Conservation (phyloP, 2,113 vertebrate genomes). For the Paracanthobrama guichenoti region DNA sequence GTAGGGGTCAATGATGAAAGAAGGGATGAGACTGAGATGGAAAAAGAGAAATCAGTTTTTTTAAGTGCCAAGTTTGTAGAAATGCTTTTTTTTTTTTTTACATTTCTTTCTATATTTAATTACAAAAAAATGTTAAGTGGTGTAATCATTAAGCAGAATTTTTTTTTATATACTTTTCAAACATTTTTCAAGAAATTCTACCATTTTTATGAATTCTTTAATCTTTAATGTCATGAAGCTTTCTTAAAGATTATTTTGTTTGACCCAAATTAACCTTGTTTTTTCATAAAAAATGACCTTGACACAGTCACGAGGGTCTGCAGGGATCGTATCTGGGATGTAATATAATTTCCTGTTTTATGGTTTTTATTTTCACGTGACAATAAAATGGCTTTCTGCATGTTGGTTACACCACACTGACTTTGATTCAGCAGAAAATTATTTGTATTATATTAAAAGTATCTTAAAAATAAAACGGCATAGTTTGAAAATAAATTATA, state of each 20-base stretch:
- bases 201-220: too few species aligned
- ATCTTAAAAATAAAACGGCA: not conserved
- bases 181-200: too few species aligned
- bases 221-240: not conserved
- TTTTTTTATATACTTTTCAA: too few species aligned
- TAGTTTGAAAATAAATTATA: not conserved
- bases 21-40: not conserved
- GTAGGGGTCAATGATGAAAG: not conserved
- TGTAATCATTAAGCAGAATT: not conserved
- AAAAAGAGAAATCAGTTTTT: not conserved
- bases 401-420: not conserved
- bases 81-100: not conserved
- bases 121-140: not conserved
- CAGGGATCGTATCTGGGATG: not conserved
- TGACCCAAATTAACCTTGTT: not conserved
- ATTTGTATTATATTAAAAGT: not conserved
- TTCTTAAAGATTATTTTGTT: not conserved
- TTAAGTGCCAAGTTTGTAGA: not conserved
- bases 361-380: not conserved
- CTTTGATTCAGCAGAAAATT: not conserved
- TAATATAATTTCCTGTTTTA: not conserved
- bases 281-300: not conserved
- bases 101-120: not conserved
- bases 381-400: slow-evolving; percentile 1
- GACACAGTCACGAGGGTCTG: not conserved